Evolutionary conservation across 2,888 invertebrate species (phyloP).

Genomic region (Camptogramma bilineatum): DNA sequence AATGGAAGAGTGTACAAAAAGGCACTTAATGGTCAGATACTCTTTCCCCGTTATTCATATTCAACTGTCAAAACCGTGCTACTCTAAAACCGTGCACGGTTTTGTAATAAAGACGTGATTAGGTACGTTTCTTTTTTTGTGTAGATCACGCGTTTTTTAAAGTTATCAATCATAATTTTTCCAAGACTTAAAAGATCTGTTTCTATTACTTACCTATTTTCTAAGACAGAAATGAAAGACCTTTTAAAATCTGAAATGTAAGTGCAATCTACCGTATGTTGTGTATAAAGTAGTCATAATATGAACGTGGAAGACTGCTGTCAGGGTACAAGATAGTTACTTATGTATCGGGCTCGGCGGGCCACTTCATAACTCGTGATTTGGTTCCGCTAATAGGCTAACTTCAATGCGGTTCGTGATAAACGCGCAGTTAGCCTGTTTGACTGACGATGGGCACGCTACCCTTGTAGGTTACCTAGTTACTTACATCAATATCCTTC

Average conservation of each 20-base stretch:
- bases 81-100: too few species aligned
- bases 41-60: too few species aligned
- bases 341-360: conserved; percentile 53
- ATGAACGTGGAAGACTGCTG: conserved; percentile 13
- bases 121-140: too few species aligned
- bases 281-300: conserved; percentile 7
- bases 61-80: too few species aligned
- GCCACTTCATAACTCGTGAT: conserved; percentile 76
- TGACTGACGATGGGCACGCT: conserved; percentile 31
- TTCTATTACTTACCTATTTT: too few species aligned
- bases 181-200: too few species aligned
- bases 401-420: conserved; percentile 58
- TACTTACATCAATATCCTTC: not conserved
- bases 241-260: too few species aligned
- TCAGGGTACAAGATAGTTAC: conserved; percentile 4
- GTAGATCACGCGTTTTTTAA: too few species aligned
- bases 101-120: too few species aligned
- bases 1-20: not conserved
- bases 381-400: conserved; percentile 67
- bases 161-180: too few species aligned
- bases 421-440: conserved; percentile 25
- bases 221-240: too few species aligned
- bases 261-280: too few species aligned
- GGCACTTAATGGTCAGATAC: not conserved
- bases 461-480: conserved; percentile 6